A percentile compares a stretch with the other conserved stretches of the same genome.
phyloP scores from a whole-genome alignment of 2,888 invertebrate genomes.

The Machimus rusticus region DNA sequence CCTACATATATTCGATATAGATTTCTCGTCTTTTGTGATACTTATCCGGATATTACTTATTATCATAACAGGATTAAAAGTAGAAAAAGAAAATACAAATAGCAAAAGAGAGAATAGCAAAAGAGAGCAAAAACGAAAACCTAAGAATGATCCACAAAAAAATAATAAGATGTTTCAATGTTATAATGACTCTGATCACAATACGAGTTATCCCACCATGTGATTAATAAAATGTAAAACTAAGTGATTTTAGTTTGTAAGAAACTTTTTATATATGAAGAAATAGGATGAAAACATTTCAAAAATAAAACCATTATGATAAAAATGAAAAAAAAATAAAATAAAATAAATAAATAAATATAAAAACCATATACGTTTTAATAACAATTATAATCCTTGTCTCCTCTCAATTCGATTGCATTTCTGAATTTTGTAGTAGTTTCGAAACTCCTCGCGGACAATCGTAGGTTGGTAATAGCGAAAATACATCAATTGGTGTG shows the following conservation, averaged over 20 bases:
- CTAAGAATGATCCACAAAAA: background rate
- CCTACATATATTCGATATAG: background rate
- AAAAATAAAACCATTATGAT: constrained; percentile 6
- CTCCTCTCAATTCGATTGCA: too few relatives aligned
- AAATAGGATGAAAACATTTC: background rate
- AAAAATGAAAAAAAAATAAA: background rate
- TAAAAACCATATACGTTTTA: background rate
- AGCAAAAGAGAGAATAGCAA: background rate
- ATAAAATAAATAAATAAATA: background rate
- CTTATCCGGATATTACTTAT: background rate
- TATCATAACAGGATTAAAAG: background rate
- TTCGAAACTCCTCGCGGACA: too few relatives aligned
- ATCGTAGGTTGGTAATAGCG: too few relatives aligned
- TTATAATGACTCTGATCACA: constrained; percentile 53
- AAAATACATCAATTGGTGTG: too few relatives aligned
- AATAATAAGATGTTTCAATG: constrained; percentile 11
- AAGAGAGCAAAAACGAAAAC: background rate
- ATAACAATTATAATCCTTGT: too few relatives aligned
- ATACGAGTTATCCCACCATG: constrained; percentile 58
- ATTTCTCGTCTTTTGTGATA: background rate
- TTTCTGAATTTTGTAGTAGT: too few relatives aligned
- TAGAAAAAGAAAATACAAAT: background rate
- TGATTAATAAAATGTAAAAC: constrained; percentile 52
- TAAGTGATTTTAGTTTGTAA: constrained; percentile 38
- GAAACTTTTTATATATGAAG: constrained; percentile 16